These are phyloP conservation scores for Thymelicus sylvestris DNA, from an alignment of 2,888 invertebrate genomes.

Conservation along the genomic window DNA sequence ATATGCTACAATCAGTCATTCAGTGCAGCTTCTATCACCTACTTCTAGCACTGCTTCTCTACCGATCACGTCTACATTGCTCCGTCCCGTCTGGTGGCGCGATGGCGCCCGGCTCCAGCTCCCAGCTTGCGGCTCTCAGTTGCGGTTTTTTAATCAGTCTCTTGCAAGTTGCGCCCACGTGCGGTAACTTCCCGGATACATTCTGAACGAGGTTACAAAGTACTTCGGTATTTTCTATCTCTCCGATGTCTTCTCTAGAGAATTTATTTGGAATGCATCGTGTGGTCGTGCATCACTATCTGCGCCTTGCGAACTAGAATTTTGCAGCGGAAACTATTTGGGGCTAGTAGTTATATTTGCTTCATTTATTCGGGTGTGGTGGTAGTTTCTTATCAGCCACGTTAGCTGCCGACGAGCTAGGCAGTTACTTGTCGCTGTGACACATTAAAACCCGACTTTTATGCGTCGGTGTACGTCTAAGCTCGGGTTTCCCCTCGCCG, in stretches of 20 bases:
- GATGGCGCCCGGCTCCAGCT: too few relatives aligned
- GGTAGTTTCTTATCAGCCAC: too few relatives aligned
- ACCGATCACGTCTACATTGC: too few relatives aligned
- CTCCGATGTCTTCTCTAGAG: slow-evolving; percentile 10
- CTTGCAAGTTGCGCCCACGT: slow-evolving; percentile 6
- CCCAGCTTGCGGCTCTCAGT: neutral
- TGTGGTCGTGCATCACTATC: slow-evolving; percentile 6
- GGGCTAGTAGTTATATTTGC: neutral
- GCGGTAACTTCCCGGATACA: slow-evolving; percentile 12
- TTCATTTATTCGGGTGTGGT: neutral
- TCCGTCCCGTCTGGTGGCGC: too few relatives aligned
- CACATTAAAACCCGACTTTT: too few relatives aligned
- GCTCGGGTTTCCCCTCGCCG: too few relatives aligned
- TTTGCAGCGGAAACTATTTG: neutral
- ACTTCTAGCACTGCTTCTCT: too few relatives aligned
- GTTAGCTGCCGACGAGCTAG: too few relatives aligned
- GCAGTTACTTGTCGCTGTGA: too few relatives aligned
- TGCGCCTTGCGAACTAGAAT: neutral
- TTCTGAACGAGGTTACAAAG: slow-evolving; percentile 7
- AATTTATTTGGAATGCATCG: slow-evolving; percentile 7
- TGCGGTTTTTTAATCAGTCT: slow-evolving; percentile 15
- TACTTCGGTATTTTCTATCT: slow-evolving; percentile 10
- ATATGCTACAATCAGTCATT: too few relatives aligned
- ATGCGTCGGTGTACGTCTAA: too few relatives aligned
- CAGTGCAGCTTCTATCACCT: too few relatives aligned